A percentile compares a stretch with the other conserved stretches of the same genome.
Evolutionary conservation across 1,140 invertebrate species (phyloP).

Genomic region (Epicauta chinensis): DNA sequence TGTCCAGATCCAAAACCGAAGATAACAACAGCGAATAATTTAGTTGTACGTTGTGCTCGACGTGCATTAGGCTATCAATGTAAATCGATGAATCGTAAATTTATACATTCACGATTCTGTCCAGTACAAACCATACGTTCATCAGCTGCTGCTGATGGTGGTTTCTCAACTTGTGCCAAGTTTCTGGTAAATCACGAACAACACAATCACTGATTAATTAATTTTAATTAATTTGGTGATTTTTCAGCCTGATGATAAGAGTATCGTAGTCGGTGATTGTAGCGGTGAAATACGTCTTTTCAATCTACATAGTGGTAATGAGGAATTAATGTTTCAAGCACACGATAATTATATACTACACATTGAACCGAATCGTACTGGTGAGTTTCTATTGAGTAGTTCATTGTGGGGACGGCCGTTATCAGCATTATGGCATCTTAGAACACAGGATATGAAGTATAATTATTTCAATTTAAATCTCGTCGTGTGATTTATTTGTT

Average conservation of each 20-base stretch:
- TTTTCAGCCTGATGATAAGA: constrained; percentile 66
- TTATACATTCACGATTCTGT: constrained; percentile 85
- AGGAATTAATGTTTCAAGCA: constrained; percentile 71
- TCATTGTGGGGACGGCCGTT: constrained; percentile 75
- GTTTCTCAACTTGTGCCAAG: constrained; percentile 74
- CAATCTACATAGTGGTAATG: constrained; percentile 72
- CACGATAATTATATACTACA: constrained; percentile 80
- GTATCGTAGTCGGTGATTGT: constrained; percentile 78
- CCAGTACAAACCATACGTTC: constrained; percentile 76
- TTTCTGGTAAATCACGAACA: constrained; percentile 48
- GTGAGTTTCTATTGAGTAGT: constrained; percentile 77
- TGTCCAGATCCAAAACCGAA: constrained; percentile 82
- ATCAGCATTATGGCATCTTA: constrained; percentile 81
- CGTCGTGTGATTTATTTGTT: neutral
- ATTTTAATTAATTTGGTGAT: constrained; percentile 21
- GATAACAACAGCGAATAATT: constrained; percentile 63
- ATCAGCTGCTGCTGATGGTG: constrained; percentile 55
- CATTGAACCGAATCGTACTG: constrained; percentile 65
- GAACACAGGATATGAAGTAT: constrained; percentile 64
- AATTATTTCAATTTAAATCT: constrained; percentile 7
- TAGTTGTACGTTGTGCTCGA: constrained; percentile 55
- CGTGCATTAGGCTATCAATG: constrained; percentile 50
- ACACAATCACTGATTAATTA: too few species aligned
- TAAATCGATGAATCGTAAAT: constrained; percentile 64
- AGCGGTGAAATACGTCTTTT: constrained; percentile 82